A percentile compares a stretch with the other conserved stretches of the same genome.
phyloP scores from a whole-genome alignment of 2,888 invertebrate species.

The Cantharis nigra region DNA sequence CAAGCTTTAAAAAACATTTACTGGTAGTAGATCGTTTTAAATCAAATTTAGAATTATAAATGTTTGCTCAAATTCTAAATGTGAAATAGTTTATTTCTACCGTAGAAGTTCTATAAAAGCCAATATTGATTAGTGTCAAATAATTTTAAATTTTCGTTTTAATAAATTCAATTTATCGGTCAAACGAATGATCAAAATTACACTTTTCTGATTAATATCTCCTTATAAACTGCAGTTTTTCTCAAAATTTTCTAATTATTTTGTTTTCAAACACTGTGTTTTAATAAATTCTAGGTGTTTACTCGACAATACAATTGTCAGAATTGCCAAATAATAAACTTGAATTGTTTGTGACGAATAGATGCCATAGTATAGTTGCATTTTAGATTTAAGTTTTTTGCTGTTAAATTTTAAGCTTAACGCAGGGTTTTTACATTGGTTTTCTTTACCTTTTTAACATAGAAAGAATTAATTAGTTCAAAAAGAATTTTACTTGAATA shows the following conservation, averaged over 20 bases:
- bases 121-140: not conserved
- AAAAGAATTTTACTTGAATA: not conserved
- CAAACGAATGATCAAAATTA: not conserved
- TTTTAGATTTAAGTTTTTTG: not conserved
- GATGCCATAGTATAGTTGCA: not conserved
- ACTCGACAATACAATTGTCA: constrained; percentile 24
- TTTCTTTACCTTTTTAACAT: not conserved
- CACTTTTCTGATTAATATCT: not conserved
- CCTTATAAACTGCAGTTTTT: not conserved
- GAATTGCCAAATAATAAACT: constrained; percentile 18
- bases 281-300: constrained; percentile 9
- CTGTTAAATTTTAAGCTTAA: constrained; percentile 7
- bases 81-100: not conserved
- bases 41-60: not conserved
- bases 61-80: not conserved
- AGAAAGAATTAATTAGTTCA: not conserved
- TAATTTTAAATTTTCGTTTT: not conserved
- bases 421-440: constrained; percentile 6
- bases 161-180: not conserved
- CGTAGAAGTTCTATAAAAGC: not conserved
- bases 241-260: not conserved
- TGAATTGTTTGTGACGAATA: not conserved
- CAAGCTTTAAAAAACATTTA: not conserved
- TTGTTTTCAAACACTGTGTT: not conserved
- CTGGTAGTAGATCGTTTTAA: not conserved